Percentiles rank a stretch among this genome's conserved stretches.
These are phyloP conservation scores for Anguilla japonica DNA, from an alignment of 2,113 vertebrate genomes.

Conservation along the genomic window DNA sequence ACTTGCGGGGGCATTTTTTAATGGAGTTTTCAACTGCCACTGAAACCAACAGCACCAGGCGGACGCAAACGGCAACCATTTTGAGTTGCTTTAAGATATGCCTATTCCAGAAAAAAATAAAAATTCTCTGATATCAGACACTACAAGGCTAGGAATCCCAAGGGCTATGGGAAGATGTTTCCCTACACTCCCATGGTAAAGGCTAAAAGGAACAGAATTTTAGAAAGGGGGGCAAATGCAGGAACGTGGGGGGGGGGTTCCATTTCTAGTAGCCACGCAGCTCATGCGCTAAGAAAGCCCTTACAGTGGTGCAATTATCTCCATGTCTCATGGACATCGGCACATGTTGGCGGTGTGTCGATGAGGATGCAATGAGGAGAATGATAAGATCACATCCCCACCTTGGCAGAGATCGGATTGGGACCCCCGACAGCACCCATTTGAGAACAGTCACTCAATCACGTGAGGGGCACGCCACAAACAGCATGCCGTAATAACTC, in stretches of 20 bases:
- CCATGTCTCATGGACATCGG: constrained; percentile 11
- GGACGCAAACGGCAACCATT: neutral
- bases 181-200: neutral
- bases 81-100: neutral
- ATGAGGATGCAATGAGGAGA: constrained; percentile 48
- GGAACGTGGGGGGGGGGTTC: neutral
- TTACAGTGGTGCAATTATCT: constrained; percentile 55
- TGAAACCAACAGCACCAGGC: neutral
- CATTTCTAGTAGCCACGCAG: neutral
- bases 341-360: constrained; percentile 22
- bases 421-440: constrained; percentile 52
- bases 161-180: neutral
- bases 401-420: constrained; percentile 64
- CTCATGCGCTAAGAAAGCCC: constrained; percentile 19
- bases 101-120: neutral
- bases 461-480: neutral
- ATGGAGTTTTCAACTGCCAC: neutral
- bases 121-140: neutral
- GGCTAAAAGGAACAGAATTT: neutral
- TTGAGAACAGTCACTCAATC: constrained; percentile 60
- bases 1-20: neutral
- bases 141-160: neutral
- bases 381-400: constrained; percentile 44
- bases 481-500: neutral
- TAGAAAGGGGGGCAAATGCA: neutral